Percentiles rank a stretch among this genome's conserved stretches.
Evolutionary conservation across 2,113 vertebrate species (phyloP).

Genomic region (Ochotona princeps): DNA sequence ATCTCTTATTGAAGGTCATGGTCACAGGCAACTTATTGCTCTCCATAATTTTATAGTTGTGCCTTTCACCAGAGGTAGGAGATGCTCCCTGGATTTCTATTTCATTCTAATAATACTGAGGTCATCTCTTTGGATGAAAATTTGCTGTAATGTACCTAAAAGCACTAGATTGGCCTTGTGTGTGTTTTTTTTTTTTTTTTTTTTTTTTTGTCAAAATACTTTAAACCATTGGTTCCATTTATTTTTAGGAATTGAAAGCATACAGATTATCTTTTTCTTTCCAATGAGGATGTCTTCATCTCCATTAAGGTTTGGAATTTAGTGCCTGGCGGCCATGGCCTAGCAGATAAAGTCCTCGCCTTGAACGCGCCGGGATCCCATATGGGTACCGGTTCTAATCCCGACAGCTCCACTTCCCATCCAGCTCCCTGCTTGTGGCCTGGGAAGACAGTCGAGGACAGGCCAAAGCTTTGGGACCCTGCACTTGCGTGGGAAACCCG

Average conservation of each 20-base stretch:
- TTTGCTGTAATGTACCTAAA: neutral
- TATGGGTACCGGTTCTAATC: too few species aligned
- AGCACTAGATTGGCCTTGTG: neutral
- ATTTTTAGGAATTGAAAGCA: neutral
- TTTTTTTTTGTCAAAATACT: constrained; percentile 16
- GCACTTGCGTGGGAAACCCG: too few species aligned
- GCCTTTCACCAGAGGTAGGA: neutral
- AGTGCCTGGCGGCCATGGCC: too few species aligned
- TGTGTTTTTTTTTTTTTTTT: too few species aligned
- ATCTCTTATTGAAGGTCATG: neutral
- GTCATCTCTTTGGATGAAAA: neutral
- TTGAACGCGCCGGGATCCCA: too few species aligned
- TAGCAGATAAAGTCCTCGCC: too few species aligned
- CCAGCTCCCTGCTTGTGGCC: too few species aligned
- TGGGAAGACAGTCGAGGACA: too few species aligned
- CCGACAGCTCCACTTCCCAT: too few species aligned
- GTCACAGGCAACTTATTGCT: neutral
- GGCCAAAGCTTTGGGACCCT: too few species aligned
- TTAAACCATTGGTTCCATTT: neutral
- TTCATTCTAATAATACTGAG: neutral
- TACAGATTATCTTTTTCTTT: neutral
- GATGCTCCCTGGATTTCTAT: neutral
- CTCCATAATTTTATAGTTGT: neutral
- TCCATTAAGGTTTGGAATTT: neutral
- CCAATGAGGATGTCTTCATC: neutral